Percentiles rank a stretch among this genome's conserved stretches.
Evolutionary conservation across 2,113 vertebrate genomes (phyloP).

Genomic region (Lepus timidus): DNA sequence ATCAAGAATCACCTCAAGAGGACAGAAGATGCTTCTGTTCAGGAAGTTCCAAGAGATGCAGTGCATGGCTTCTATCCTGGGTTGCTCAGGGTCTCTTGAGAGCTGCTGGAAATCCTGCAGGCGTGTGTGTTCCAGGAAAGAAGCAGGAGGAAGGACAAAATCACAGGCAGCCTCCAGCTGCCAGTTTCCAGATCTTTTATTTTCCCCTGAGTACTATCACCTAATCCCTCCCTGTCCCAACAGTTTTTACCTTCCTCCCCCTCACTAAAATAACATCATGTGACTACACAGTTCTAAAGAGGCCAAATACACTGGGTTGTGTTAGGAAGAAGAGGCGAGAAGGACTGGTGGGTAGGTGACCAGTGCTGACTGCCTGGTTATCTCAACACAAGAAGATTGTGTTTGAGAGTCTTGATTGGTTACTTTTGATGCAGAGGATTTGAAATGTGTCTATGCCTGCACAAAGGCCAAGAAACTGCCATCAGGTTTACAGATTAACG

Average conservation of each 20-base stretch:
- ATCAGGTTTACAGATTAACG: slow-evolving; percentile 7
- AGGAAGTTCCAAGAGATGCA: neutral
- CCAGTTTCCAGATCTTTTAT: neutral
- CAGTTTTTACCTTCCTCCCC: neutral
- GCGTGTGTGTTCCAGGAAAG: neutral
- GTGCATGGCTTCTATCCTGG: neutral
- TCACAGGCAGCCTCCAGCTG: neutral
- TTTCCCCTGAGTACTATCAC: neutral
- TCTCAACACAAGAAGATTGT: neutral
- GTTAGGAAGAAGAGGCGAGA: neutral
- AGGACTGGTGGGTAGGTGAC: neutral
- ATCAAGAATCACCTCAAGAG: neutral
- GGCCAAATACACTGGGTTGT: neutral
- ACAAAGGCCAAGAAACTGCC: neutral
- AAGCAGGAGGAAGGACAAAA: slow-evolving; percentile 12
- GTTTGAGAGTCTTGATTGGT: neutral
- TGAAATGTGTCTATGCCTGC: neutral
- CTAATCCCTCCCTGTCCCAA: neutral
- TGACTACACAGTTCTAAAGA: neutral
- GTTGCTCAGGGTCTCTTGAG: neutral
- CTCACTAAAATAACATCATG: slow-evolving; percentile 8
- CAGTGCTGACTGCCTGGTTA: neutral
- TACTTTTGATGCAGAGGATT: slow-evolving; percentile 35
- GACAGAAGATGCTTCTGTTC: neutral
- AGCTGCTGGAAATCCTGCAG: neutral